These are phyloP conservation scores for Camponotus fellah DNA, from an alignment of 2,888 invertebrate genomes.

Conservation along the genomic window DNA sequence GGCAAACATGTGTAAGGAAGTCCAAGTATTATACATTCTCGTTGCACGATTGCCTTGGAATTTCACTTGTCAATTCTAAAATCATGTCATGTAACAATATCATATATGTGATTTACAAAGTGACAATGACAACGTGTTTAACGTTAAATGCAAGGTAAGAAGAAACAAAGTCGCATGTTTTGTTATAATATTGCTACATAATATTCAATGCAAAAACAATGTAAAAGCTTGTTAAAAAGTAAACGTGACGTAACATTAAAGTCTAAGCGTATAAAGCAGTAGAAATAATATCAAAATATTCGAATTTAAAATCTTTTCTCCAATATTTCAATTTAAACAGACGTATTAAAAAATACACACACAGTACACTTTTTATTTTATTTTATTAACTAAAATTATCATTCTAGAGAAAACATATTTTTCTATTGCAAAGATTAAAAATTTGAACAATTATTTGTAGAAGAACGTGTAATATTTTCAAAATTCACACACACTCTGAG, in stretches of 20 bases:
- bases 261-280: background rate
- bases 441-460: background rate
- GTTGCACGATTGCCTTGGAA: background rate
- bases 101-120: background rate
- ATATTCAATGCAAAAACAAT: background rate
- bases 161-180: conserved; percentile 4
- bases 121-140: conserved; percentile 10
- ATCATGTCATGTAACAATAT: conserved; percentile 1
- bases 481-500: background rate
- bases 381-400: background rate
- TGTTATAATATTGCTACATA: background rate
- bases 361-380: background rate
- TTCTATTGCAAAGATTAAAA: background rate
- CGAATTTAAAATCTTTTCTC: background rate
- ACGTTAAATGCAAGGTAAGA: background rate
- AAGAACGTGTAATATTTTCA: background rate
- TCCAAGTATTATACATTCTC: background rate
- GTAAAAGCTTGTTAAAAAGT: background rate
- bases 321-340: background rate
- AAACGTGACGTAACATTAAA: background rate
- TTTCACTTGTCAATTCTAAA: background rate
- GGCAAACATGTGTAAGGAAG: background rate
- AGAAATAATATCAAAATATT: background rate
- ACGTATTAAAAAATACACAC: background rate
- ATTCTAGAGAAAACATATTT: background rate